Conservation (phyloP, 1,140 invertebrate species). For the Anoplolepis gracilipes region DNA sequence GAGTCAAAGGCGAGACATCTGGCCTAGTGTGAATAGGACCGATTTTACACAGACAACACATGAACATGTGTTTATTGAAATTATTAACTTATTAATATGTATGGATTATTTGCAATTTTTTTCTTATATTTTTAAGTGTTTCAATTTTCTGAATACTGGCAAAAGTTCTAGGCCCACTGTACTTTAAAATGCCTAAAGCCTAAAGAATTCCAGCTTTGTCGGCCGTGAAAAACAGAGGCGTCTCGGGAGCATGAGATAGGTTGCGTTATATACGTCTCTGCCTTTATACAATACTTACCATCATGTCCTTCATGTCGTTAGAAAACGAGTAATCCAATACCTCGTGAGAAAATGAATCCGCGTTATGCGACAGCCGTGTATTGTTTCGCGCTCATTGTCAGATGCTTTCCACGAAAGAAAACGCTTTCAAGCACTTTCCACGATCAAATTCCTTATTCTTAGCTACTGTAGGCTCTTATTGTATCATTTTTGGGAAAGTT, state of each 20-base stretch:
- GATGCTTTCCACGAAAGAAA: constrained; percentile 51
- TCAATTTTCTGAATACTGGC: background rate
- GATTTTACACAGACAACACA: background rate
- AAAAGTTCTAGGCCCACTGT: background rate
- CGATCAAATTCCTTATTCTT: constrained; percentile 25
- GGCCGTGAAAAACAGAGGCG: constrained; percentile 57
- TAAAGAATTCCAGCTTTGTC: background rate
- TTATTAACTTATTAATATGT: background rate
- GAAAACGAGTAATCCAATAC: constrained; percentile 35
- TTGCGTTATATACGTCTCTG: constrained; percentile 41
- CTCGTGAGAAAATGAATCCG: constrained; percentile 52
- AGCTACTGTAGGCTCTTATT: background rate
- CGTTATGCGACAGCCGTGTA: background rate
- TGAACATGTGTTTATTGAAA: too few relatives aligned
- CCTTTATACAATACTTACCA: constrained; percentile 28
- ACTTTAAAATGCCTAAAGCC: background rate
- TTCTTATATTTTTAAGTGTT: too few relatives aligned
- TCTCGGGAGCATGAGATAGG: constrained; percentile 60
- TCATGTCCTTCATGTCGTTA: constrained; percentile 21
- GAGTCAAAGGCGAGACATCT: constrained; percentile 49
- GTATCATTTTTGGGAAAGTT: constrained; percentile 7
- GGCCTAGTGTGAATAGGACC: background rate
- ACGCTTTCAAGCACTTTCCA: constrained; percentile 32
- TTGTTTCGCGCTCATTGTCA: constrained; percentile 40
- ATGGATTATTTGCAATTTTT: background rate